Percentiles rank a stretch among this genome's conserved stretches.
Conservation (phyloP, 2,797 vertebrate species). For the Microcaecilia unicolor region DNA sequence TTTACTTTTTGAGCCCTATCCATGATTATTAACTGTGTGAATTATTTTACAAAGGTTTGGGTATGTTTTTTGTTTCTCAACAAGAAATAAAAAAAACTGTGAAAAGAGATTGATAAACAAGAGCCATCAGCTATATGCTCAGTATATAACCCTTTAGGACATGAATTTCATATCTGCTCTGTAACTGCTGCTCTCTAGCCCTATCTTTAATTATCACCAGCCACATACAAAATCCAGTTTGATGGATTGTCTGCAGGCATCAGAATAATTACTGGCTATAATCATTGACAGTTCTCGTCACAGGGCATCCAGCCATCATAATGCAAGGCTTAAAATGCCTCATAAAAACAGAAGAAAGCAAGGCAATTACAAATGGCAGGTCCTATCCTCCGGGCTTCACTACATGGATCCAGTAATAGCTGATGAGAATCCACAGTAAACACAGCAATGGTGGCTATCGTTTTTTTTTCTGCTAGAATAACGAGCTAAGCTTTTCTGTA, state of each 20-base stretch:
- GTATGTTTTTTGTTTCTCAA: too few species aligned
- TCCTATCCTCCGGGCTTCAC: background rate
- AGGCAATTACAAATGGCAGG: slow-evolving; percentile 9
- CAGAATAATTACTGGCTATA: slow-evolving; percentile 35
- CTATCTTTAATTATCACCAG: slow-evolving; percentile 45
- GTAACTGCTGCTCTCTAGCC: slow-evolving; percentile 24
- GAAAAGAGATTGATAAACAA: too few species aligned
- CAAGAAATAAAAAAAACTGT: too few species aligned
- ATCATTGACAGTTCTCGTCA: slow-evolving; percentile 24
- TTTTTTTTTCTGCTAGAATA: slow-evolving; percentile 6
- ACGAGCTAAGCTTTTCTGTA: background rate
- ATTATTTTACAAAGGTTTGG: too few species aligned
- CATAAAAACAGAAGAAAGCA: slow-evolving; percentile 7
- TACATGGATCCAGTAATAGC: background rate
- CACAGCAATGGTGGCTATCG: background rate
- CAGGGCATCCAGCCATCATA: slow-evolving; percentile 11
- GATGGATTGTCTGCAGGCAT: slow-evolving; percentile 28
- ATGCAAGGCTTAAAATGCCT: slow-evolving; percentile 13
- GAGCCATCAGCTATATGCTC: too few species aligned
- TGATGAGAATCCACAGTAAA: slow-evolving; percentile 6
- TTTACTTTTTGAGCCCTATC: too few species aligned
- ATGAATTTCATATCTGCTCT: slow-evolving; percentile 41
- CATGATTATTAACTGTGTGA: too few species aligned
- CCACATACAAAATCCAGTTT: slow-evolving; percentile 34
- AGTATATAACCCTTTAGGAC: slow-evolving; percentile 46